These are phyloP conservation scores for Trichomycterus rosablanca DNA, from an alignment of 2,113 vertebrate species.

Conservation along the genomic window DNA sequence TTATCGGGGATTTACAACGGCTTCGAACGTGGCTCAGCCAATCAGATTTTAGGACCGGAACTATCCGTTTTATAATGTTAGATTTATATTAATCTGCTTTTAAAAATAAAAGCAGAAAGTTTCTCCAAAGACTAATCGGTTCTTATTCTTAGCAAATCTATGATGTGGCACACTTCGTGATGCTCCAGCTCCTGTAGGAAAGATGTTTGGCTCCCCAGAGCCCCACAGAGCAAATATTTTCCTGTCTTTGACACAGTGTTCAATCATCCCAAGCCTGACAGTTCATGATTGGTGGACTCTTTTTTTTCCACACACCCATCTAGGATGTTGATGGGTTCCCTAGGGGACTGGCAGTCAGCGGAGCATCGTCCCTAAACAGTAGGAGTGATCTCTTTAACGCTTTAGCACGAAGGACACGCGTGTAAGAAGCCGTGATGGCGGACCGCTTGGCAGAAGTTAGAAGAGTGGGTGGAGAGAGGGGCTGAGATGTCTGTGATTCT, in stretches of 20 bases:
- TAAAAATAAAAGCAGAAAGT: background rate
- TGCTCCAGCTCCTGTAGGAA: slow-evolving; percentile 10
- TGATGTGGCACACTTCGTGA: background rate
- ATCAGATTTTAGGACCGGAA: too few species aligned
- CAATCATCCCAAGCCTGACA: slow-evolving; percentile 64
- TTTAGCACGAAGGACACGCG: slow-evolving; percentile 35
- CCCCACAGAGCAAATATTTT: slow-evolving; percentile 57
- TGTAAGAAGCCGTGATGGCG: slow-evolving; percentile 31
- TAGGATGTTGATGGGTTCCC: slow-evolving; percentile 41
- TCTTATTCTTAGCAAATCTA: background rate
- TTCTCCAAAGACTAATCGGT: background rate
- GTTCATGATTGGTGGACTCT: slow-evolving; percentile 65
- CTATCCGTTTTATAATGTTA: too few species aligned
- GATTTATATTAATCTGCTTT: too few species aligned
- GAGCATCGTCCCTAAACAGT: slow-evolving; percentile 37
- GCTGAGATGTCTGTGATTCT: slow-evolving; percentile 35
- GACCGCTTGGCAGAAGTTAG: slow-evolving; percentile 19
- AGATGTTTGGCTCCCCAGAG: slow-evolving; percentile 52
- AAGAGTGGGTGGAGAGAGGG: slow-evolving; percentile 48
- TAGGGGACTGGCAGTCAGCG: slow-evolving; percentile 35
- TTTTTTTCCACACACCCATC: slow-evolving; percentile 16
- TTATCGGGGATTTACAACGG: too few species aligned
- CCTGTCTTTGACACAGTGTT: slow-evolving; percentile 61
- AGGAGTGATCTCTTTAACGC: slow-evolving; percentile 41
- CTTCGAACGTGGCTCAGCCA: too few species aligned